Percentiles rank a stretch among this genome's conserved stretches.
These are phyloP conservation scores for Ctenicera cuprea DNA, from an alignment of 2,888 invertebrate genomes.

Conservation along the genomic window DNA sequence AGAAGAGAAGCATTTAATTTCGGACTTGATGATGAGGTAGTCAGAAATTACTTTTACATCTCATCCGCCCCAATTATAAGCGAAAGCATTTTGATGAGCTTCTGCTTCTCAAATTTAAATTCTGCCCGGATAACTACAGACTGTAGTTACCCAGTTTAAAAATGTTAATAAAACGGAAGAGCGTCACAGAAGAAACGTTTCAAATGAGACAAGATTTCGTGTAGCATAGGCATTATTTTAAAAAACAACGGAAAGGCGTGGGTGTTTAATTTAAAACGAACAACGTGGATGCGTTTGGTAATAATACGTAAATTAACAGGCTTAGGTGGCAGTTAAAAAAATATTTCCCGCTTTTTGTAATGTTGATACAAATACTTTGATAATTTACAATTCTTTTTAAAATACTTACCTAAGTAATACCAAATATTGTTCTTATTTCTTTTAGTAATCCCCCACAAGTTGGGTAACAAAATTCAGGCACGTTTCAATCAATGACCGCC, in stretches of 20 bases:
- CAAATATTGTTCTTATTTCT: too few species aligned
- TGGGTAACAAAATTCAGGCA: too few species aligned
- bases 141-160: neutral
- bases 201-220: neutral
- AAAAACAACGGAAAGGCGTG: neutral
- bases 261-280: neutral
- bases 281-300: neutral
- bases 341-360: too few species aligned
- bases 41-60: conserved; percentile 26
- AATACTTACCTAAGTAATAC: too few species aligned
- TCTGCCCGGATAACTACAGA: neutral
- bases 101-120: conserved; percentile 29
- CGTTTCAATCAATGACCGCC: too few species aligned
- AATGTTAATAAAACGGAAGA: conserved; percentile 2
- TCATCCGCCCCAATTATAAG: conserved; percentile 22
- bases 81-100: conserved; percentile 29
- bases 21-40: conserved; percentile 16
- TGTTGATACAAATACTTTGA: too few species aligned
- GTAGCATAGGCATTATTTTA: neutral
- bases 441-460: too few species aligned
- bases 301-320: too few species aligned
- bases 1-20: conserved; percentile 11
- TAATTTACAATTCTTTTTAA: too few species aligned
- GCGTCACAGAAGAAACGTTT: neutral
- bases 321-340: too few species aligned